Evolutionary conservation across 2,888 invertebrate genomes (phyloP).

Genomic region (Atrina japonica): DNA sequence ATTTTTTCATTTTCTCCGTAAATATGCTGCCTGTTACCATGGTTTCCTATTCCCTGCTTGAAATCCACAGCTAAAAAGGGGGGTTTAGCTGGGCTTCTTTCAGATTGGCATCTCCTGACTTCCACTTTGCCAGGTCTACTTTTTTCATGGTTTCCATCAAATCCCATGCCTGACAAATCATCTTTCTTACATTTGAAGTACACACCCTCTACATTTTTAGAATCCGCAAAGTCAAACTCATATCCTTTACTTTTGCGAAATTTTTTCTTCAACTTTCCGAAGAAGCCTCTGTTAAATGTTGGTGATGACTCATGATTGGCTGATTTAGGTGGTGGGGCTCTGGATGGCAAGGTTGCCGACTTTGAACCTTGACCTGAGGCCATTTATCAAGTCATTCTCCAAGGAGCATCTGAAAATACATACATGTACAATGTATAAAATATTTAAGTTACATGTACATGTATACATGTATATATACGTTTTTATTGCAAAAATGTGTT

Average conservation of each 20-base stretch:
- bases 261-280: constrained; percentile 51
- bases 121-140: constrained; percentile 20
- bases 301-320: constrained; percentile 17
- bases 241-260: constrained; percentile 56
- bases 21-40: too few species aligned
- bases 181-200: constrained; percentile 31
- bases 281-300: constrained; percentile 47
- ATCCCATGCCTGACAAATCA: neutral
- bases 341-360: constrained; percentile 23
- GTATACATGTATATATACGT: too few species aligned
- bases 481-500: too few species aligned
- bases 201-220: constrained; percentile 33
- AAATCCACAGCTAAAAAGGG: constrained; percentile 2
- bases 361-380: constrained; percentile 11
- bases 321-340: constrained; percentile 22
- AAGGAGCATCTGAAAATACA: too few species aligned
- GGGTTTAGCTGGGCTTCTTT: constrained; percentile 29
- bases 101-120: constrained; percentile 28
- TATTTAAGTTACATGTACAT: too few species aligned
- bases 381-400: too few species aligned
- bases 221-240: constrained; percentile 43
- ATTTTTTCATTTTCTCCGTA: too few species aligned
- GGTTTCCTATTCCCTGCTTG: constrained; percentile 12
- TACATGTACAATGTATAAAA: too few species aligned
- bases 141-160: neutral